These are phyloP conservation scores for Orthosia gracilis DNA, from an alignment of 2,888 invertebrate genomes.

Conservation along the genomic window DNA sequence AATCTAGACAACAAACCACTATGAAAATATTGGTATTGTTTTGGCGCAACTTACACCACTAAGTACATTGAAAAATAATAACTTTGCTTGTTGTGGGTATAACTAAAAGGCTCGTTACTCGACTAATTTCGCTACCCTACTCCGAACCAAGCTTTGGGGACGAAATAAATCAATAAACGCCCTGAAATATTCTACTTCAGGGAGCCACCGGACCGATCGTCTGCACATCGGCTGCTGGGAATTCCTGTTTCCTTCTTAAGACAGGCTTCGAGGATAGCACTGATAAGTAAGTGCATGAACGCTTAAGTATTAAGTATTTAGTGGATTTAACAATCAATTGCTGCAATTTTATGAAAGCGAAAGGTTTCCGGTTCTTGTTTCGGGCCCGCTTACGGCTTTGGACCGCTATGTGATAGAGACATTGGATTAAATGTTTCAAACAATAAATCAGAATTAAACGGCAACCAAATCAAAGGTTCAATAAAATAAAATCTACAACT, in stretches of 20 bases:
- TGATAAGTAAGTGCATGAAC: conserved; percentile 22
- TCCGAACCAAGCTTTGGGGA: not conserved
- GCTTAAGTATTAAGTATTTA: not conserved
- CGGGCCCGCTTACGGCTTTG: no score
- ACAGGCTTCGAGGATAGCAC: not conserved
- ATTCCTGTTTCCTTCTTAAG: not conserved
- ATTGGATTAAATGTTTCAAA: not conserved
- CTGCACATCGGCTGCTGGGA: not conserved
- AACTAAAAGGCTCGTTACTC: not conserved
- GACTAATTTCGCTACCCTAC: conserved; percentile 6
- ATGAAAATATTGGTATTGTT: no score
- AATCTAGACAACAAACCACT: no score
- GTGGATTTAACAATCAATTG: not conserved
- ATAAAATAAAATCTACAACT: not conserved
- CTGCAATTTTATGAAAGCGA: not conserved
- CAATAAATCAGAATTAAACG: not conserved
- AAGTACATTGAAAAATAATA: no score
- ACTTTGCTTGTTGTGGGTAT: no score
- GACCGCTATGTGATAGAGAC: no score
- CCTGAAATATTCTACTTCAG: not conserved
- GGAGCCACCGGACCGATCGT: not conserved
- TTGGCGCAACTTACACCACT: no score
- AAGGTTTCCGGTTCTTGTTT: no score
- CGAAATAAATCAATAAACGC: conserved; percentile 23
- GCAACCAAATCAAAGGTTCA: not conserved